A percentile compares a stretch with the other conserved stretches of the same genome.
phyloP scores from a whole-genome alignment of 2,113 vertebrate genomes.

The Tachuris rubrigastra region DNA sequence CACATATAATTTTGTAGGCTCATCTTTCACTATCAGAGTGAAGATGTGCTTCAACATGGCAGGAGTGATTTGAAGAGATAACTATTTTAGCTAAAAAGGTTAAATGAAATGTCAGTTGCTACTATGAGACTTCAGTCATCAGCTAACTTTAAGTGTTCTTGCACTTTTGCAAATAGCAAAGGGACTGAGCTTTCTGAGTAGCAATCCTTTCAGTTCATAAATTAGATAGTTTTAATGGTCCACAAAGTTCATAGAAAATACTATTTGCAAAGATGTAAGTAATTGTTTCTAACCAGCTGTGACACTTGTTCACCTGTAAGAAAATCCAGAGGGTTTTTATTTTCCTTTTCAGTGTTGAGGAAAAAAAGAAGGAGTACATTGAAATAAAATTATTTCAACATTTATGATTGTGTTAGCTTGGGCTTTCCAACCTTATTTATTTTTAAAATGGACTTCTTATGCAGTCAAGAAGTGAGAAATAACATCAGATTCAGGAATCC shows the following conservation, averaged over 20 bases:
- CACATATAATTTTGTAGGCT: constrained; percentile 8
- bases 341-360: background rate
- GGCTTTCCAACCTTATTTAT: background rate
- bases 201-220: constrained; percentile 38
- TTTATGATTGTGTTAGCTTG: background rate
- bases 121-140: constrained; percentile 40
- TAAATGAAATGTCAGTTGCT: constrained; percentile 60
- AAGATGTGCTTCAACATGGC: constrained; percentile 30
- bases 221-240: constrained; percentile 22
- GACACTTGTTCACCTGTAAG: background rate
- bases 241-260: background rate
- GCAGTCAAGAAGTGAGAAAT: background rate
- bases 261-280: background rate
- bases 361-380: background rate
- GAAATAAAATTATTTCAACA: background rate
- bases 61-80: background rate
- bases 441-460: background rate
- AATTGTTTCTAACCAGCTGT: background rate
- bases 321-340: background rate
- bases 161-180: constrained; percentile 19
- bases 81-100: constrained; percentile 57
- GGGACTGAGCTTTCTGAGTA: constrained; percentile 37
- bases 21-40: background rate
- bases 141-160: constrained; percentile 36
- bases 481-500: background rate